Evolutionary conservation across 1,140 invertebrate species (phyloP).

Genomic region (Halesus radiatus): DNA sequence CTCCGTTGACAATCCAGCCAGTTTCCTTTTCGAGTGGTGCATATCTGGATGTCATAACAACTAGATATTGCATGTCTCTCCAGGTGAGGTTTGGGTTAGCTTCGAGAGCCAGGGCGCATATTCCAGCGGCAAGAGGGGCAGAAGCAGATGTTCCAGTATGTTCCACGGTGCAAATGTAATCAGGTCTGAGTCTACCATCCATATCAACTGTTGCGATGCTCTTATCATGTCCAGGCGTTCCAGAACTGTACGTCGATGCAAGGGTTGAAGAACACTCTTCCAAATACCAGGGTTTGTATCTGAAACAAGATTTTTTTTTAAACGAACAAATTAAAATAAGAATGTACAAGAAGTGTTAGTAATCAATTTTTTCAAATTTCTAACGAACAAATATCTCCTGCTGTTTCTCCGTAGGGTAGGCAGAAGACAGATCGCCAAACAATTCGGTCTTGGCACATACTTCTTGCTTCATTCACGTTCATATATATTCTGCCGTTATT

Average conservation of each 20-base stretch:
- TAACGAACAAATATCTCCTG: no score
- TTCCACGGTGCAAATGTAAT: constrained; percentile 90
- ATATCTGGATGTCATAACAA: constrained; percentile 91
- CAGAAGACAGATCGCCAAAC: no score
- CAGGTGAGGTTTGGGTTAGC: constrained; percentile 95
- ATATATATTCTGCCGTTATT: no score
- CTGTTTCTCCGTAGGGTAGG: no score
- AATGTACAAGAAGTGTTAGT: no score
- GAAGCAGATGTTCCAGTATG: constrained; percentile 95
- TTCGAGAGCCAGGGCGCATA: constrained; percentile 93
- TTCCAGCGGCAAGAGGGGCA: constrained; percentile 95
- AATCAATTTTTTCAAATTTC: not conserved
- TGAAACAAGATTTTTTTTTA: constrained; percentile 58
- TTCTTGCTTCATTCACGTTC: no score
- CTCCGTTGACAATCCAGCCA: constrained; percentile 93
- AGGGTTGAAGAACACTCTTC: constrained; percentile 97
- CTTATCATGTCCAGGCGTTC: constrained; percentile 93
- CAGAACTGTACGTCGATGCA: constrained; percentile 96
- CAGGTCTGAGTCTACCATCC: constrained; percentile 86
- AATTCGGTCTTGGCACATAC: no score
- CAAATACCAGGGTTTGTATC: constrained; percentile 96
- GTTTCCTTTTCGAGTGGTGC: constrained; percentile 85
- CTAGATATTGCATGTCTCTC: constrained; percentile 98
- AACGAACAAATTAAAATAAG: no score
- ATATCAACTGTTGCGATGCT: constrained; percentile 97